These are phyloP conservation scores for Battus philenor DNA, from an alignment of 1,140 invertebrate species.

Conservation along the genomic window DNA sequence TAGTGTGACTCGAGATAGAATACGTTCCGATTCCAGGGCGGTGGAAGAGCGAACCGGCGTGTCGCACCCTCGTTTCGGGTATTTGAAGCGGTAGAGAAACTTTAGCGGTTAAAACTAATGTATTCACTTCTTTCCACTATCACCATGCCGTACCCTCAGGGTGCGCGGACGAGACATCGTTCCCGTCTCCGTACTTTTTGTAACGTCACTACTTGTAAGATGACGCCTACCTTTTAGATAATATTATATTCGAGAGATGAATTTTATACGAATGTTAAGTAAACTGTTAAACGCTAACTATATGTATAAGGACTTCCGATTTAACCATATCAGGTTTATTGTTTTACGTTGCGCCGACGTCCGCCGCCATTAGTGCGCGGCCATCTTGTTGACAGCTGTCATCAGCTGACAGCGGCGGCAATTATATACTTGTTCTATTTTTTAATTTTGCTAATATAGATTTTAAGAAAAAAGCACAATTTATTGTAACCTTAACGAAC, in stretches of 20 bases:
- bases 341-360: conserved; percentile 21
- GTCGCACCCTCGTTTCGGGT: conserved; percentile 24
- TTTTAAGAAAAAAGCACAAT: conserved; percentile 69
- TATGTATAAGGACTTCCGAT: conserved; percentile 67
- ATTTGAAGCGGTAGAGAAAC: conserved; percentile 41
- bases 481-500: conserved; percentile 65
- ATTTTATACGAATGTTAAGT: conserved; percentile 74
- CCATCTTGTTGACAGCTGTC: no score
- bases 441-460: conserved; percentile 71
- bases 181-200: conserved; percentile 48
- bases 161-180: conserved; percentile 40
- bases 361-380: conserved; percentile 6
- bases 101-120: conserved; percentile 54
- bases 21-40: no score
- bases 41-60: no score
- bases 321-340: conserved; percentile 65
- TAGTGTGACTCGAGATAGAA: no score
- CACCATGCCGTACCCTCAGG: conserved; percentile 35
- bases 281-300: conserved; percentile 71
- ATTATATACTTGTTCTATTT: conserved; percentile 39
- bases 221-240: conserved; percentile 72
- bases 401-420: no score
- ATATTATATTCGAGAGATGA: conserved; percentile 71
- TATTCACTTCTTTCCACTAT: conserved; percentile 58
- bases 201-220: conserved; percentile 64